Base-by-base conservation (phyloP, 2,113 vertebrate genomes). In the Phocoena phocoena region DNA sequence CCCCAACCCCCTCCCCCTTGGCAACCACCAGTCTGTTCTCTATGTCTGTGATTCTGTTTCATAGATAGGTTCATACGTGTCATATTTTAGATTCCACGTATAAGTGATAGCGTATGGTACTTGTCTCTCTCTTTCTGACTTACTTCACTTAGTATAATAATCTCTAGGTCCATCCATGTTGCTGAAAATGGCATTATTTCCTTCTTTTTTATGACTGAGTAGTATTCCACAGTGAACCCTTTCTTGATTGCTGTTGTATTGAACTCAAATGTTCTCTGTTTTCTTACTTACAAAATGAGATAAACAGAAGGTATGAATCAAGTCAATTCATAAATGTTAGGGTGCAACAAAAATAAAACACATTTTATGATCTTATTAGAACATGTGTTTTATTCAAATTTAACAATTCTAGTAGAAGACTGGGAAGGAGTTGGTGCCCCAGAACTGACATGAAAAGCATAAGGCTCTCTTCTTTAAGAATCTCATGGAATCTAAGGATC, bases 271-370 rank as follows among this genome's bases (percentile, higher is more conserved):
- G 7, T 62, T 92, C 63, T 77, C 41, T 44, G 13, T 91, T 94
- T 95, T 92, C 47, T 86, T 86, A 91, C 91, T 95, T 96, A 79
- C 73, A 81, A 92, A 96, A 47, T 84, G 68, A 84, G 23, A 60
- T 96, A 67, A 86, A 76, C 41, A 63, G 26, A 89, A 76, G 8
- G 31, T 20, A 58, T 70, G 73, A 93, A 50, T 86, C 50, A 91
- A 90, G 91, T 53, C 8, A 74, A n/a, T 88, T 84, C 2, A 9
- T 84, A 68, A 71, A 81, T 84, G 4, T 77, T 88, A 82, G 88
- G 26, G n/a, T 5, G 88, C 21, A 74, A 2, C 79, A 83, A 90
- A 88, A 53, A 53, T 53, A 89, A 71, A 83, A 50, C 67, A 41
- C 6, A 77, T 73, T 85, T 53, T 44, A 38, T 81, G 47, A 71